Conservation (phyloP, 2,888 invertebrate genomes). For the Rhagonycha lutea region DNA sequence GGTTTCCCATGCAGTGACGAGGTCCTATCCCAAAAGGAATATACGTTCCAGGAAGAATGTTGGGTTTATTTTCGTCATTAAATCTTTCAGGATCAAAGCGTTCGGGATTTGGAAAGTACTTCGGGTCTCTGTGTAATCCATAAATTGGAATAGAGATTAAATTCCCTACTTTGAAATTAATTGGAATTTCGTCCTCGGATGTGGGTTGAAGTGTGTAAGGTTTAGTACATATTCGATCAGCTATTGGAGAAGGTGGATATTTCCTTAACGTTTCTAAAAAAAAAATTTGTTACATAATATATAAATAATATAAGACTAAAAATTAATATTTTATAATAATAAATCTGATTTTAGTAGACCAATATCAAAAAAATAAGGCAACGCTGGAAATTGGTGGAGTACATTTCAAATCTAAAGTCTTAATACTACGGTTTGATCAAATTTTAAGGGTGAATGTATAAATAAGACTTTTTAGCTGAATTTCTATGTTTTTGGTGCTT, state of each 20-base stretch:
- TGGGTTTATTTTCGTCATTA: conserved; percentile 60
- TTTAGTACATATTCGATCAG: conserved; percentile 39
- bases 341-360: too few species aligned
- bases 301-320: too few species aligned
- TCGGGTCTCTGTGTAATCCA: conserved; percentile 42
- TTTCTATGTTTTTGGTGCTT: too few species aligned
- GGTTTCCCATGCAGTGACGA: conserved; percentile 64
- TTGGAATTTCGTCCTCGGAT: conserved; percentile 24
- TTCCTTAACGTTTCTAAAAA: conserved; percentile 39
- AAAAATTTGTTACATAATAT: too few species aligned
- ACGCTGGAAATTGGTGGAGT: too few species aligned
- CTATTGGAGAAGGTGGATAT: conserved; percentile 37
- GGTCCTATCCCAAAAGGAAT: conserved; percentile 58
- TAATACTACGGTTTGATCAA: too few species aligned
- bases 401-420: too few species aligned
- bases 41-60: conserved; percentile 53
- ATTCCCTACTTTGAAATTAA: conserved; percentile 31
- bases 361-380: too few species aligned
- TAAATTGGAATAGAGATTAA: conserved; percentile 38
- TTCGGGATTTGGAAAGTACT: conserved; percentile 43
- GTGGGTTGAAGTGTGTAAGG: conserved; percentile 35
- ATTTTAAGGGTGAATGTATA: too few species aligned
- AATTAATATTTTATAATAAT: too few species aligned
- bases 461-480: too few species aligned
- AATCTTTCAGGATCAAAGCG: conserved; percentile 49